Conservation (phyloP, 2,888 invertebrate genomes). For the Odontomyia ornata region DNA sequence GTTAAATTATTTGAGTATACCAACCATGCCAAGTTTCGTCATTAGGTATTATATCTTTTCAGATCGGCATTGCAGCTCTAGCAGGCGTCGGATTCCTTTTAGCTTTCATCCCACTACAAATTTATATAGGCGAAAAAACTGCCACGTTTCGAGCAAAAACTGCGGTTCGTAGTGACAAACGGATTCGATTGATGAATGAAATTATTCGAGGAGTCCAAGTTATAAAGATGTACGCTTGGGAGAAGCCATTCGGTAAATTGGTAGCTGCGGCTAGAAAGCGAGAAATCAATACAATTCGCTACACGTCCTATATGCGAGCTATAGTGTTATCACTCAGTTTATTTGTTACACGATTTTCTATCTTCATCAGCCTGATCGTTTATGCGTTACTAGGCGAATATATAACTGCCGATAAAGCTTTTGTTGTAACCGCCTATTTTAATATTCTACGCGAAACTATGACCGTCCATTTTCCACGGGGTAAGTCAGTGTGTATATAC, state of each 20-base stretch:
- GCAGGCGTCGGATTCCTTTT: constrained; percentile 64
- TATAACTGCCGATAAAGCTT: constrained; percentile 84
- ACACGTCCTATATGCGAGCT: constrained; percentile 80
- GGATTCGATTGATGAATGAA: constrained; percentile 65
- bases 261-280: constrained; percentile 72
- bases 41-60: neutral
- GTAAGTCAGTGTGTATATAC: no score
- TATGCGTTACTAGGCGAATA: constrained; percentile 76
- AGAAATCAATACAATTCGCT: constrained; percentile 65
- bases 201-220: constrained; percentile 88
- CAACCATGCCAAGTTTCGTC: neutral
- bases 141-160: constrained; percentile 79
- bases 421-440: constrained; percentile 88
- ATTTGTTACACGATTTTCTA: constrained; percentile 86
- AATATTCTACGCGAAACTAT: constrained; percentile 85
- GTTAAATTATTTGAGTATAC: no score
- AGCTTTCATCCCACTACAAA: constrained; percentile 70
- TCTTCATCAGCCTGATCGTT: constrained; percentile 83
- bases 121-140: constrained; percentile 78
- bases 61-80: constrained; percentile 65
- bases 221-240: constrained; percentile 97
- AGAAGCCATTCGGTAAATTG: constrained; percentile 83
- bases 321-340: constrained; percentile 83
- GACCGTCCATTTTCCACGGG: constrained; percentile 89
- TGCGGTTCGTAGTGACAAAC: constrained; percentile 86